phyloP scores from a whole-genome alignment of 2,888 invertebrate genomes.

The Pheosia tremula region DNA sequence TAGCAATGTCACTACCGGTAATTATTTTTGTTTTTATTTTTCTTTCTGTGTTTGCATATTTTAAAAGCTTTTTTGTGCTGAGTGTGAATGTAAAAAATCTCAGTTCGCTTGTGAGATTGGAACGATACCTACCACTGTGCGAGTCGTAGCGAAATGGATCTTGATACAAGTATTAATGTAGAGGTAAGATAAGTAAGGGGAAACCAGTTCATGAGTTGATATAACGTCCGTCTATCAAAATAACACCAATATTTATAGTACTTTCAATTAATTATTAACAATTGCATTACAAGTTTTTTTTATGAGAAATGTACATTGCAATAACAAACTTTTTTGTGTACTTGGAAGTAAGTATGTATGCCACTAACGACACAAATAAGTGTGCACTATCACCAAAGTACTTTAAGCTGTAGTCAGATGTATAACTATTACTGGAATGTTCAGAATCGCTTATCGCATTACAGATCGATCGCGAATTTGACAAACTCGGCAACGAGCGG shows the following conservation, averaged over 20 bases:
- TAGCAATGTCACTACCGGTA: constrained; percentile 53
- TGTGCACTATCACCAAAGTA: neutral
- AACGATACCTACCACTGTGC: neutral
- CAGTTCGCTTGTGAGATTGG: neutral
- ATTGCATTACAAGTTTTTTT: too few relatives aligned
- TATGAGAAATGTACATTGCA: too few relatives aligned
- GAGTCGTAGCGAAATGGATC: neutral
- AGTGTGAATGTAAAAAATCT: neutral
- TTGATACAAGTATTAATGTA: too few relatives aligned
- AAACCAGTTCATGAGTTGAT: too few relatives aligned
- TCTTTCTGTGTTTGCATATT: constrained; percentile 35
- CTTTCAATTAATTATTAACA: too few relatives aligned
- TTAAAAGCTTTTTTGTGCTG: constrained; percentile 11
- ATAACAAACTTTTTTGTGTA: too few relatives aligned
- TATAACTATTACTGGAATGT: neutral
- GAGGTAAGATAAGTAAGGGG: too few relatives aligned
- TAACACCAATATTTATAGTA: too few relatives aligned
- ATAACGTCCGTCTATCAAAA: too few relatives aligned
- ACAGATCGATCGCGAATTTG: constrained; percentile 24
- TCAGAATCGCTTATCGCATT: constrained; percentile 3
- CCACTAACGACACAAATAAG: too few relatives aligned
- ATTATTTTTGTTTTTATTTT: constrained; percentile 47
- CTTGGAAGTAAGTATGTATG: too few relatives aligned
- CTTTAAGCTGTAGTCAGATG: neutral
- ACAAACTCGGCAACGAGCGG: constrained; percentile 30